Percentiles rank a stretch among this genome's conserved stretches.
Evolutionary conservation across 64 coral and sea anemone genomes (phyloP).

Genomic region (Anthopleura sola): DNA sequence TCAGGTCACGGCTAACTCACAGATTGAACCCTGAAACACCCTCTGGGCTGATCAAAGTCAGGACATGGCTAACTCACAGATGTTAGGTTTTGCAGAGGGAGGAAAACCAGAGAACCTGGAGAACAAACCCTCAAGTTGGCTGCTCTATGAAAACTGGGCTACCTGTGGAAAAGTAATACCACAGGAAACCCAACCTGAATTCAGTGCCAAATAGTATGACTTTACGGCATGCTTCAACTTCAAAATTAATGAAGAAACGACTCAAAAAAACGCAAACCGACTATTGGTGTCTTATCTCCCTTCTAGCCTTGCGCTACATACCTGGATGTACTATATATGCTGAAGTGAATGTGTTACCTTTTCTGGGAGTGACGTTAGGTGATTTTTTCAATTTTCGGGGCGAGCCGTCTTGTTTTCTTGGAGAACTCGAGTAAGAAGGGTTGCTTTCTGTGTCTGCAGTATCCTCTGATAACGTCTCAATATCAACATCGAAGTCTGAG

Average conservation of each 20-base stretch:
- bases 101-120: too few relatives aligned
- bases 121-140: background rate
- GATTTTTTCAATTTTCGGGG: conserved; percentile 11
- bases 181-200: background rate
- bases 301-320: background rate
- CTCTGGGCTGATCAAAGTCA: too few relatives aligned
- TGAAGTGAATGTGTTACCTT: background rate
- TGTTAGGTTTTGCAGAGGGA: too few relatives aligned
- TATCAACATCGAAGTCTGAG: conserved; percentile 87
- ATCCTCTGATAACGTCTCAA: conserved; percentile 69
- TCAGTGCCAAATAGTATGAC: background rate
- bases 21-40: too few relatives aligned
- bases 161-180: background rate
- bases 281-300: background rate
- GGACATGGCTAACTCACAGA: too few relatives aligned
- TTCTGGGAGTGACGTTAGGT: background rate
- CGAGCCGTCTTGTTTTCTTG: conserved; percentile 10
- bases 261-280: background rate
- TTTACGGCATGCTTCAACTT: background rate
- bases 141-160: background rate
- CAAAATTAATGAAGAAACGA: background rate
- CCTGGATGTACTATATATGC: background rate
- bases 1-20: too few relatives aligned
- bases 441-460: conserved; percentile 43
- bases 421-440: conserved; percentile 30